phyloP scores from a whole-genome alignment of 2,113 vertebrate genomes.

The Coptodon rendalli region DNA sequence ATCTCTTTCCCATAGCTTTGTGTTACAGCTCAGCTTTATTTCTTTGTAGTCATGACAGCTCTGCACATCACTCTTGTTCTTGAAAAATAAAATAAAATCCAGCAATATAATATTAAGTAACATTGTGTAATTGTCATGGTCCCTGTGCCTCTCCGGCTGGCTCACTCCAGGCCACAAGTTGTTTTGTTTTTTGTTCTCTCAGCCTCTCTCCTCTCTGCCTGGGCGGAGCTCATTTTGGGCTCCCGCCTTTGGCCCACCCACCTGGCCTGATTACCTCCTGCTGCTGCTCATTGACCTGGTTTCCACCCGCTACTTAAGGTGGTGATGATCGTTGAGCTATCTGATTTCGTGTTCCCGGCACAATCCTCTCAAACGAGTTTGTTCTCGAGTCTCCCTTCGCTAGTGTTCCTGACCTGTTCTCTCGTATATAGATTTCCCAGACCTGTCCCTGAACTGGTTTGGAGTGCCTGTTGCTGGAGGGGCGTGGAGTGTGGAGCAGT shows the following conservation, averaged over 20 bases:
- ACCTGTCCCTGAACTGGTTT: not conserved
- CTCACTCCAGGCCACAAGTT: not conserved
- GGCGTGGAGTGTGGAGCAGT: not conserved
- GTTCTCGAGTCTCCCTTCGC: not conserved
- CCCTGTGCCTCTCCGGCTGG: not conserved
- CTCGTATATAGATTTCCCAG: not conserved
- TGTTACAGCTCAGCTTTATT: not conserved
- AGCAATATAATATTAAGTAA: not conserved
- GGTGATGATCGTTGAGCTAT: not conserved
- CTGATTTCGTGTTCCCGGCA: not conserved
- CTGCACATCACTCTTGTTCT: not conserved
- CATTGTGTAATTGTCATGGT: not conserved
- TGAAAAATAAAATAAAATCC: not conserved
- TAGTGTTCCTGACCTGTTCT: not conserved
- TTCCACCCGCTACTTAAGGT: not conserved
- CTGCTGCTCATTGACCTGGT: not conserved
- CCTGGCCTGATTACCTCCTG: not conserved
- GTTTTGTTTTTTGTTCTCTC: not conserved
- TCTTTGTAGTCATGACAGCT: not conserved
- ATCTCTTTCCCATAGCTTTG: not conserved
- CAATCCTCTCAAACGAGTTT: not conserved
- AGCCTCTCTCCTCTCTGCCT: not conserved
- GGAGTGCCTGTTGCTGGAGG: not conserved
- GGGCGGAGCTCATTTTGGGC: not conserved
- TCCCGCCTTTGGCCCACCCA: not conserved